Conservation (phyloP, 2,797 vertebrate genomes). For the Chanos chanos region DNA sequence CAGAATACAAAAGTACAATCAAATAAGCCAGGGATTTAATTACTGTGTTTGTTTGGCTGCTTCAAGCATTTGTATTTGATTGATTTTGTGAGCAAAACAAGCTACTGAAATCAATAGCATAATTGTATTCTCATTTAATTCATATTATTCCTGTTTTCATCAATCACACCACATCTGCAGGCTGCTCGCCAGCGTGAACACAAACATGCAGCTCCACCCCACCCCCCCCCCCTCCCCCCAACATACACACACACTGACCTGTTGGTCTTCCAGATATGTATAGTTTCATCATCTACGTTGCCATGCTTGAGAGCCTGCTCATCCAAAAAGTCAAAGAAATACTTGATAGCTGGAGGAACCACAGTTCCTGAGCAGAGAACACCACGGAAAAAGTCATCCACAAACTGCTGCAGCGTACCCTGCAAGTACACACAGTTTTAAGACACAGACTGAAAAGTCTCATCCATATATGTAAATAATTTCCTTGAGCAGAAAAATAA, state of each 20-base stretch:
- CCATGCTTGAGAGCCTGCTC: slow-evolving; percentile 94
- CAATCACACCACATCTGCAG: slow-evolving; percentile 68
- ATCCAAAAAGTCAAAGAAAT: slow-evolving; percentile 98
- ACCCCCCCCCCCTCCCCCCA: not conserved
- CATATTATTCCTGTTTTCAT: slow-evolving; percentile 54
- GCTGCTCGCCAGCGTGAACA: slow-evolving; percentile 57
- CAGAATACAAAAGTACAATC: slow-evolving; percentile 71
- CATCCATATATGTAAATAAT: too few species aligned
- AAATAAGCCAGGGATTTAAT: slow-evolving; percentile 78
- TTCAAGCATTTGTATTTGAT: slow-evolving; percentile 74
- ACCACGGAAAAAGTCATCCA: slow-evolving; percentile 95
- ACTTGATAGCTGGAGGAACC: slow-evolving; percentile 94
- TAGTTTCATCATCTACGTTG: slow-evolving; percentile 93
- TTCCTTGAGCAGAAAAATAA: too few species aligned
- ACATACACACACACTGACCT: slow-evolving; percentile 66
- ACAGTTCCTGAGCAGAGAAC: slow-evolving; percentile 87
- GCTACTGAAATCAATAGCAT: slow-evolving; percentile 56
- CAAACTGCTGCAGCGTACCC: slow-evolving; percentile 98
- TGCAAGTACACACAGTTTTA: slow-evolving; percentile 51
- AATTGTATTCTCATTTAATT: slow-evolving; percentile 71
- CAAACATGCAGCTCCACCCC: not conserved
- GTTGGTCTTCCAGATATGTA: slow-evolving; percentile 99
- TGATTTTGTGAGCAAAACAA: slow-evolving; percentile 65
- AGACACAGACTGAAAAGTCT: slow-evolving; percentile 42
- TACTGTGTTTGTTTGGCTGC: slow-evolving; percentile 75